phyloP scores from a whole-genome alignment of 2,113 vertebrate genomes.

The Tragelaphus scriptus region DNA sequence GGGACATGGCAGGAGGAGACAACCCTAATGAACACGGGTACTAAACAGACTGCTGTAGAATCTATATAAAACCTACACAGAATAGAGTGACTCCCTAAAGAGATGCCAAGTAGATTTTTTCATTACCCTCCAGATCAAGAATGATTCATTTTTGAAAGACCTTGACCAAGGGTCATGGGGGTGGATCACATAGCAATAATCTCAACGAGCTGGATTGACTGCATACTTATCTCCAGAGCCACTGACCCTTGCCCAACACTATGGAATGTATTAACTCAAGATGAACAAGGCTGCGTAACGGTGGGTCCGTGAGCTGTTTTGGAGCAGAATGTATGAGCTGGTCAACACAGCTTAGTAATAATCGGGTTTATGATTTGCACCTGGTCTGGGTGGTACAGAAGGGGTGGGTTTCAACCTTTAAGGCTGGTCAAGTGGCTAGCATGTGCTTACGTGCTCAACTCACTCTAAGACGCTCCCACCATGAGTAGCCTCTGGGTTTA shows the following conservation, averaged over 20 bases:
- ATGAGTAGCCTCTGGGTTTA: background rate
- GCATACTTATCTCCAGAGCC: background rate
- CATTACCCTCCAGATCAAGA: background rate
- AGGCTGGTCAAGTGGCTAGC: background rate
- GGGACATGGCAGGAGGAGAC: accelerated
- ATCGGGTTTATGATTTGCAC: background rate
- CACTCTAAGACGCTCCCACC: background rate
- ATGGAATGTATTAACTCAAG: background rate
- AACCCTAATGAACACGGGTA: background rate
- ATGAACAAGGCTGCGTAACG: background rate
- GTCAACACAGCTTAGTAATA: background rate
- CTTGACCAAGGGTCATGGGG: background rate
- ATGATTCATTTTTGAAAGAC: background rate
- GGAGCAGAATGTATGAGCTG: background rate
- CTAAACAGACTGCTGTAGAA: background rate
- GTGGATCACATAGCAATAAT: background rate
- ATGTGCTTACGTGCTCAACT: background rate
- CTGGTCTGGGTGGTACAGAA: background rate
- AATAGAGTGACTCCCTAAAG: background rate
- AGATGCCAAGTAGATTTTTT: background rate
- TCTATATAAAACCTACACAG: background rate
- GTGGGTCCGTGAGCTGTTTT: background rate
- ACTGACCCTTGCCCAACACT: background rate
- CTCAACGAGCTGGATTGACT: background rate
- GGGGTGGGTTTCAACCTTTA: background rate